These are phyloP conservation scores for Hetaerina titia DNA, from an alignment of 2,888 invertebrate genomes.

Conservation along the genomic window DNA sequence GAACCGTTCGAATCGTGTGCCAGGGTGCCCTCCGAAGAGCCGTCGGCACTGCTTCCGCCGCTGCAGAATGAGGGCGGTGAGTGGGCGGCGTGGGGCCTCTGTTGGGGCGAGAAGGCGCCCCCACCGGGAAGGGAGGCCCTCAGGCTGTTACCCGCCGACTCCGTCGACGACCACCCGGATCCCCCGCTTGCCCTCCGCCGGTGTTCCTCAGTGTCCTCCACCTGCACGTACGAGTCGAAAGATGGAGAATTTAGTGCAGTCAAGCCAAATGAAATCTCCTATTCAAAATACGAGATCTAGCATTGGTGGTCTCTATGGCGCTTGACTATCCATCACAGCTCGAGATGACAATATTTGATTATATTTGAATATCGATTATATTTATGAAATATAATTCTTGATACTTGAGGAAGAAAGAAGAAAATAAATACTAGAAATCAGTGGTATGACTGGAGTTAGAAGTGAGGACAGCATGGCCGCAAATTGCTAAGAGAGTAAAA, in stretches of 20 bases:
- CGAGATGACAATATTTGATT: background rate
- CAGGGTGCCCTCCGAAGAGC: conserved; percentile 76
- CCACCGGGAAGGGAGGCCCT: conserved; percentile 36
- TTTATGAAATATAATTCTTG: background rate
- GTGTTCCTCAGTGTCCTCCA: conserved; percentile 22
- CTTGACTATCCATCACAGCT: too few species aligned
- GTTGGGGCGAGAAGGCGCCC: background rate
- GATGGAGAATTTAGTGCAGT: background rate
- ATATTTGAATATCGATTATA: too few species aligned
- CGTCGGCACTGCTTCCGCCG: conserved; percentile 73
- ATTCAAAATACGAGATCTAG: too few species aligned
- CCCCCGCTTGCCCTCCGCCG: conserved; percentile 43
- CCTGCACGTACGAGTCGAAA: background rate
- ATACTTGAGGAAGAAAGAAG: background rate
- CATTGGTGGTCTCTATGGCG: too few species aligned
- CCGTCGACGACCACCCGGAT: conserved; percentile 54
- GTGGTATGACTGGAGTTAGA: background rate
- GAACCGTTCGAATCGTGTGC: conserved; percentile 74
- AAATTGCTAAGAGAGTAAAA: too few species aligned
- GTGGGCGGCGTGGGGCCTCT: conserved; percentile 29
- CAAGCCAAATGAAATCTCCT: too few species aligned
- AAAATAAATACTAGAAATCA: background rate
- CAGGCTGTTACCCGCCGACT: background rate
- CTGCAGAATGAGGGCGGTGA: conserved; percentile 73
- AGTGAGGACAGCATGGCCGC: background rate